These are phyloP conservation scores for Chamaetylas fuelleborni DNA, from an alignment of 2,113 vertebrate genomes.

Conservation along the genomic window DNA sequence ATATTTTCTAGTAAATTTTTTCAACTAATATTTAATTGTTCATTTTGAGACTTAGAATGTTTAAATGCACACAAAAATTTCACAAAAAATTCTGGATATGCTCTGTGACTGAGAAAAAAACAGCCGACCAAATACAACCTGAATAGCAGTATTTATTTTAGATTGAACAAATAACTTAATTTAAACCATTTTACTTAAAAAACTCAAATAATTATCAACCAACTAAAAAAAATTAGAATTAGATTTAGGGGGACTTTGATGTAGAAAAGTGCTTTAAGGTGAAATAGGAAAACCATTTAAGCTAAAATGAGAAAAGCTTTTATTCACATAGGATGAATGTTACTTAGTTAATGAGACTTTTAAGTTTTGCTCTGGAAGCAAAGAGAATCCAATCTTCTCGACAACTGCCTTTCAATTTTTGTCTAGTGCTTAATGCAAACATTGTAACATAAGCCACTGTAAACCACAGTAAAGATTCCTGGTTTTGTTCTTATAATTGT, in stretches of 20 bases:
- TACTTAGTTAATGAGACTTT: neutral
- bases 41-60: neutral
- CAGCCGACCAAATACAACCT: rapidly evolving
- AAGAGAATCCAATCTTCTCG: neutral
- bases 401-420: neutral
- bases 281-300: neutral
- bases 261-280: neutral
- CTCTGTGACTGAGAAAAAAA: neutral
- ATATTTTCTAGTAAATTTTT: neutral
- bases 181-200: neutral
- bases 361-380: neutral
- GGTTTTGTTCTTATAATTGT: neutral
- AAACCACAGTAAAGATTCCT: neutral
- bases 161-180: neutral
- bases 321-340: neutral
- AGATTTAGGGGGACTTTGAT: neutral
- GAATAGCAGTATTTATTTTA: neutral
- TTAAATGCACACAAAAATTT: neutral
- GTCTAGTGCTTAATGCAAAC: neutral
- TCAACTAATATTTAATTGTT: neutral
- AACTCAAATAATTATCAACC: neutral
- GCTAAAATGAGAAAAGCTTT: neutral
- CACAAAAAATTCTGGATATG: rapidly evolving
- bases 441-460: neutral
- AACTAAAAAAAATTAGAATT: neutral